These are phyloP conservation scores for Empidonax traillii DNA, from an alignment of 2,113 vertebrate genomes.

Conservation along the genomic window DNA sequence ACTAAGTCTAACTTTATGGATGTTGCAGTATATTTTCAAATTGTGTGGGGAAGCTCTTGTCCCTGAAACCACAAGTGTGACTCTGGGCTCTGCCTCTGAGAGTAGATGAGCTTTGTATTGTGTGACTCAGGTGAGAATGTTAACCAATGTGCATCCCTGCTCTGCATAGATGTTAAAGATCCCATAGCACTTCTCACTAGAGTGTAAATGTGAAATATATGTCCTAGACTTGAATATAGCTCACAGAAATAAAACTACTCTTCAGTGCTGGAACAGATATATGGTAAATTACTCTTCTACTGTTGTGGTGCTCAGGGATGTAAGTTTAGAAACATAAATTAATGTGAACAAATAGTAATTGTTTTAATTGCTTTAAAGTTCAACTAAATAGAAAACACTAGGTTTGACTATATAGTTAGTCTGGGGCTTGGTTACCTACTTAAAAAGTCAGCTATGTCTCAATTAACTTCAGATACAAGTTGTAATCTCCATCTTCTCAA, in stretches of 20 bases:
- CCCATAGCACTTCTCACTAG: constrained; percentile 27
- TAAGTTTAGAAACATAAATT: not conserved
- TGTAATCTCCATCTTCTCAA: not conserved
- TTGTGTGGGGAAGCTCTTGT: not conserved
- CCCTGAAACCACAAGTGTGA: not conserved
- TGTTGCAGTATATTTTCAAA: not conserved
- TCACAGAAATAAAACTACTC: not conserved
- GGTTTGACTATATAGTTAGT: not conserved
- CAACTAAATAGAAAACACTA: not conserved
- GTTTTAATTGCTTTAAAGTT: not conserved
- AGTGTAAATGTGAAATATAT: not conserved
- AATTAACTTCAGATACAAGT: not conserved
- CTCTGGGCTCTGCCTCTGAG: not conserved
- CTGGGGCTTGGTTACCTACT: not conserved
- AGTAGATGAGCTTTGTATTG: not conserved
- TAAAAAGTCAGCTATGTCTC: not conserved
- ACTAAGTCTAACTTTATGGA: not conserved
- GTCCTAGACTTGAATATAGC: not conserved
- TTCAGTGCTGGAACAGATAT: not conserved
- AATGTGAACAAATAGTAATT: not conserved
- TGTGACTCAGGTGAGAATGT: not conserved
- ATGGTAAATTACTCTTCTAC: not conserved
- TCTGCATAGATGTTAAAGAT: constrained; percentile 43
- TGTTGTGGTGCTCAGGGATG: not conserved
- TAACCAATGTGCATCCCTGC: not conserved